phyloP scores from a whole-genome alignment of 1,140 invertebrate species.

The Neodiprion pinetum region DNA sequence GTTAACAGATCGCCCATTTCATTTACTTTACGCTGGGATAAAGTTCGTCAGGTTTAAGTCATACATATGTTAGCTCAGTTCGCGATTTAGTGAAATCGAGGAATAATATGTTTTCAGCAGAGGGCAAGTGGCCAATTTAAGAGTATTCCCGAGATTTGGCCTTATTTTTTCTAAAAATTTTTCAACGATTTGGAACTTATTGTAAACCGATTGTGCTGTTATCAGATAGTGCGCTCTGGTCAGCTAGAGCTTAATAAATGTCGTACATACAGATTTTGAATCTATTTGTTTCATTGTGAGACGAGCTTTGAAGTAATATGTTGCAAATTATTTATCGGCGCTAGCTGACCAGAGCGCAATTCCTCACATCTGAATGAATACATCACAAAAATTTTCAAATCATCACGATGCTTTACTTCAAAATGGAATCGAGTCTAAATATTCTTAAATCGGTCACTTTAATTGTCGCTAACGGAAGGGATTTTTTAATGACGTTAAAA shows the following conservation, averaged over 20 bases:
- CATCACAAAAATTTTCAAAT: too few relatives aligned
- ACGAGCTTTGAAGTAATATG: too few relatives aligned
- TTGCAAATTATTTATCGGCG: too few relatives aligned
- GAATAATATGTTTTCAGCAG: background rate
- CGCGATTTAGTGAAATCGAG: constrained; percentile 21
- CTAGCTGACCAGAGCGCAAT: too few relatives aligned
- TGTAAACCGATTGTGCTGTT: background rate
- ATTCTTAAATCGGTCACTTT: too few relatives aligned
- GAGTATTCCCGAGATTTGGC: background rate
- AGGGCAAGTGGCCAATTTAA: background rate
- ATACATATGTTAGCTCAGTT: constrained; percentile 26
- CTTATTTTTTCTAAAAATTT: constrained; percentile 8
- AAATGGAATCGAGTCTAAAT: too few relatives aligned
- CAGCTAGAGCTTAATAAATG: background rate
- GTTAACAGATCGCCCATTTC: constrained; percentile 6
- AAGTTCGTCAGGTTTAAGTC: background rate
- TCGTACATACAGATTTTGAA: too few relatives aligned
- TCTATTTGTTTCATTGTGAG: too few relatives aligned
- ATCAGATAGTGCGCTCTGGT: background rate
- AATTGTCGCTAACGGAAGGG: too few relatives aligned
- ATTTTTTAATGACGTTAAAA: too few relatives aligned
- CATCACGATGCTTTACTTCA: too few relatives aligned
- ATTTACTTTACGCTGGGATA: background rate
- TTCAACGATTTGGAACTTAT: background rate
- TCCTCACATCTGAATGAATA: too few relatives aligned